Evolutionary conservation across 1,140 invertebrate genomes (phyloP).

Genomic region (Planococcus citri): DNA sequence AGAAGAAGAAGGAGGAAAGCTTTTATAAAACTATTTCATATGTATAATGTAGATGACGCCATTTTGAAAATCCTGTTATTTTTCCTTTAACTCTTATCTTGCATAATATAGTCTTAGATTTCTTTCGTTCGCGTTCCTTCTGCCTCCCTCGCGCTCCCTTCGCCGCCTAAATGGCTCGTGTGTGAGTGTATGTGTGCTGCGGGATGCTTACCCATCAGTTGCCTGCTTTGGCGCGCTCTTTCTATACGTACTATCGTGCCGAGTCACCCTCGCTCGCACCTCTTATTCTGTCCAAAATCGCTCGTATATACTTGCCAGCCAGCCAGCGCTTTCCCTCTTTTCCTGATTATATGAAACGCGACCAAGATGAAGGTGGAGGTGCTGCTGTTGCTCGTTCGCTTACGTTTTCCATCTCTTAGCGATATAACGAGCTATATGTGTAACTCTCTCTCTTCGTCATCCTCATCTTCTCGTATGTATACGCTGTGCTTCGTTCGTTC

Average conservation of each 20-base stretch:
- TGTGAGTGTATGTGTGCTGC: too few relatives aligned
- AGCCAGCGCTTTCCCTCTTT: background rate
- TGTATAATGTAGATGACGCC: constrained; percentile 20
- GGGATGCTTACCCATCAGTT: too few relatives aligned
- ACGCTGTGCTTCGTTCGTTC: background rate
- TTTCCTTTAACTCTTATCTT: constrained; percentile 20
- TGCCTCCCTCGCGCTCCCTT: background rate
- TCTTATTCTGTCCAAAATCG: background rate
- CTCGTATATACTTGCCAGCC: too few relatives aligned
- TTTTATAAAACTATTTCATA: constrained; percentile 21
- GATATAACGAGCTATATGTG: background rate
- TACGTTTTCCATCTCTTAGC: constrained; percentile 13
- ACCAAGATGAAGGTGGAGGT: too few relatives aligned
- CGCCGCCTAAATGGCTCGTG: too few relatives aligned
- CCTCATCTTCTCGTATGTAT: background rate
- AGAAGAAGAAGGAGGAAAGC: background rate
- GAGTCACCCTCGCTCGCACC: too few relatives aligned
- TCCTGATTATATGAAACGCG: constrained; percentile 8
- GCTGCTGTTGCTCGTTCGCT: background rate
- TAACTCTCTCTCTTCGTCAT: background rate
- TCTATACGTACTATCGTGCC: too few relatives aligned
- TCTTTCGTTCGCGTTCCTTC: background rate
- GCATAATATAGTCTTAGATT: constrained; percentile 19
- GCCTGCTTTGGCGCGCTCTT: too few relatives aligned
- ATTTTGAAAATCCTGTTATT: constrained; percentile 20